Evolutionary conservation across 2,797 vertebrate genomes (phyloP).

Genomic region (Rhincodon typus): DNA sequence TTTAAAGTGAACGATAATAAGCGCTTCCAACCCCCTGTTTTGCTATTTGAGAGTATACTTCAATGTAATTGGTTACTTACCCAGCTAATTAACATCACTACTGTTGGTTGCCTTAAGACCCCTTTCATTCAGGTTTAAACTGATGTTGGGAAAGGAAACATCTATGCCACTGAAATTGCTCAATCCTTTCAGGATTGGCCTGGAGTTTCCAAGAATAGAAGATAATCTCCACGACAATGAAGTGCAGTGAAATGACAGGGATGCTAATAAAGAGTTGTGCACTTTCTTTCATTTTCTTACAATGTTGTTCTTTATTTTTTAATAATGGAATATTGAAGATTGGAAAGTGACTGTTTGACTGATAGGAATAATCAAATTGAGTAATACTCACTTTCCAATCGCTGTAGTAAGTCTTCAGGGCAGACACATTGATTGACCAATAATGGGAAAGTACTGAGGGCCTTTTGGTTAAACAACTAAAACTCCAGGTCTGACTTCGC

Average conservation of each 20-base stretch:
- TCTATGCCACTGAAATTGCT: too few relatives aligned
- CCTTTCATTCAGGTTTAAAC: too few relatives aligned
- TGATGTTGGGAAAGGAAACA: too few relatives aligned
- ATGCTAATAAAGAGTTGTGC: background rate
- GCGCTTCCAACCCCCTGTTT: too few relatives aligned
- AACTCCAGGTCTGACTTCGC: background rate
- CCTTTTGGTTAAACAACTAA: background rate
- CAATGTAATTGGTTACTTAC: too few relatives aligned
- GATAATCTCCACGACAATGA: too few relatives aligned
- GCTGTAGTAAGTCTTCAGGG: background rate
- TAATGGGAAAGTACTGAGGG: background rate
- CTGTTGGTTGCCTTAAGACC: too few relatives aligned
- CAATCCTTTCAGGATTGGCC: too few relatives aligned
- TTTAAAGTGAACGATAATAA: too few relatives aligned
- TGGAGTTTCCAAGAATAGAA: too few relatives aligned
- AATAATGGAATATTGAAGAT: background rate
- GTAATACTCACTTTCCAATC: background rate
- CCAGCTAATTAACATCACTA: too few relatives aligned
- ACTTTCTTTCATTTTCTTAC: background rate
- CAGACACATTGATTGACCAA: background rate
- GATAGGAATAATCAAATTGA: background rate
- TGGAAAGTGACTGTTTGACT: background rate
- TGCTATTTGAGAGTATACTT: too few relatives aligned
- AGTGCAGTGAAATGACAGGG: background rate
- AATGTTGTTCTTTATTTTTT: background rate